Conservation (phyloP, 2,888 invertebrate genomes). For the Schizaphis graminum region DNA sequence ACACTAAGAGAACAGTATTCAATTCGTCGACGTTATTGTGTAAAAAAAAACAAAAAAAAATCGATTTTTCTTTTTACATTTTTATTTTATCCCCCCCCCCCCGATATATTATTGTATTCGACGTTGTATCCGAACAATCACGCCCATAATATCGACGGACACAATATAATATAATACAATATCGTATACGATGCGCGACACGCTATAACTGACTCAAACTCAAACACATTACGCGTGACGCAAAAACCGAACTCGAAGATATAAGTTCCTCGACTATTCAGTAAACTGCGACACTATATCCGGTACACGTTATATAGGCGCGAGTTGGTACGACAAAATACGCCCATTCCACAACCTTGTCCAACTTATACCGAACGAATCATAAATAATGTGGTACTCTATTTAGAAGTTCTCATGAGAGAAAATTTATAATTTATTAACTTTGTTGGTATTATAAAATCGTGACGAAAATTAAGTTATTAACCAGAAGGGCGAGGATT, state of each 20-base stretch:
- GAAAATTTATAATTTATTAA: not conserved
- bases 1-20: not conserved
- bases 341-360: not conserved
- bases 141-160: not conserved
- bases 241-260: not conserved
- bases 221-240: not conserved
- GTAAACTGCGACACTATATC: not conserved
- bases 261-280: not conserved
- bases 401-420: not conserved
- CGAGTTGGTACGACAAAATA: not conserved
- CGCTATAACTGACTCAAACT: not conserved
- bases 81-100: not conserved
- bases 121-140: not conserved
- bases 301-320: not conserved
- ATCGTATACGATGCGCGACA: not conserved
- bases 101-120: not conserved
- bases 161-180: not conserved
- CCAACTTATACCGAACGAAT: not conserved
- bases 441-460: not conserved
- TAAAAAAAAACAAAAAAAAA: constrained; percentile 20
- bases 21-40: not conserved
- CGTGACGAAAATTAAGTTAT: not conserved
- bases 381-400: not conserved
- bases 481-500: not conserved
- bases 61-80: constrained; percentile 10